phyloP scores from a whole-genome alignment of 2,113 vertebrate genomes.

The Tupaia tana region DNA sequence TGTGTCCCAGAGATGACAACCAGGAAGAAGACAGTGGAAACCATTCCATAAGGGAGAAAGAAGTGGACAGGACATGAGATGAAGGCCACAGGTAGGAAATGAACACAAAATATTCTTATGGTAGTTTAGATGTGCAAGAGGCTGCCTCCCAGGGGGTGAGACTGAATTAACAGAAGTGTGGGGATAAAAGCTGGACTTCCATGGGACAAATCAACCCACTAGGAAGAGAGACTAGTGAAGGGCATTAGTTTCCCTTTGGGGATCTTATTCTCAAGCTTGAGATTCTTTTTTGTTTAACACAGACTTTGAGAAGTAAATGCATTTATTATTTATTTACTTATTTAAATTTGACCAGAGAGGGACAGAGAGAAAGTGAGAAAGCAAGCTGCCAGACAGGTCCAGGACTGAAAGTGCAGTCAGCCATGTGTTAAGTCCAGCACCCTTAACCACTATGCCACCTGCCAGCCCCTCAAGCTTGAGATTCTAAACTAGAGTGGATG shows the following conservation, averaged over 20 bases:
- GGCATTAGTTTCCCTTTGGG: not conserved
- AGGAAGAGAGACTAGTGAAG: not conserved
- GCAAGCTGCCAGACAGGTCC: no score
- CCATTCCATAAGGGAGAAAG: not conserved
- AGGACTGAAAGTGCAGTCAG: no score
- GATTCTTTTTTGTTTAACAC: not conserved
- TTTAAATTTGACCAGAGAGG: no score
- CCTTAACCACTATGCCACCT: no score
- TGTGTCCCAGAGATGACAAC: not conserved
- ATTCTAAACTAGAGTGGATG: not conserved
- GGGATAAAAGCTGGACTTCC: not conserved
- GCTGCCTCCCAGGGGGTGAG: not conserved
- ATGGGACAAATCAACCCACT: not conserved
- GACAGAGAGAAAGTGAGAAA: no score
- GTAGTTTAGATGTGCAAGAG: not conserved
- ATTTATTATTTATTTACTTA: no score
- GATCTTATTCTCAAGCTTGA: not conserved
- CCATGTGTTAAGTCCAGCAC: no score
- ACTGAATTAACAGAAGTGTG: no score
- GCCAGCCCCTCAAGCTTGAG: not conserved
- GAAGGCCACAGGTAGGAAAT: not conserved
- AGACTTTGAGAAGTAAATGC: no score
- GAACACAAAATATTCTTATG: not conserved
- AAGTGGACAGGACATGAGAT: not conserved
- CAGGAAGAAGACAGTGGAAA: not conserved